Percentiles rank a stretch among this genome's conserved stretches.
phyloP scores from a whole-genome alignment of 2,113 vertebrate genomes.

The Carettochelys insculpta region DNA sequence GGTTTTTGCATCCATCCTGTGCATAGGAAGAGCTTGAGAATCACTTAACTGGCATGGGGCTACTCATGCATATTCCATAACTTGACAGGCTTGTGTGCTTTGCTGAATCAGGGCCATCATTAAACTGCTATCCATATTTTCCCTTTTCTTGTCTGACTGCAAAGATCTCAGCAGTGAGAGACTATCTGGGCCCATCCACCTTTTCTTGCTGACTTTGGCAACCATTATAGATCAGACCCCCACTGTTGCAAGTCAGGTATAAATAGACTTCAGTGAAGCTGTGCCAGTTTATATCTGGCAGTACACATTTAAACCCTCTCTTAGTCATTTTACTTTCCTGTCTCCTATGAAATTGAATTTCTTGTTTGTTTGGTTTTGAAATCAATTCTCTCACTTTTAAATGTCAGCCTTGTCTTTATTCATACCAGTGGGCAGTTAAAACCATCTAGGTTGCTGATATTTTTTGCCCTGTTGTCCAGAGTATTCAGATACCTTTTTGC shows the following conservation, averaged over 20 bases:
- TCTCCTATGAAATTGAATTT: background rate
- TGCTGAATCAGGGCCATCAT: background rate
- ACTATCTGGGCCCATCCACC: background rate
- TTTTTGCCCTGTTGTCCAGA: conserved; percentile 7
- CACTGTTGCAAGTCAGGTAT: accelerated
- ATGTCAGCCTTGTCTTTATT: conserved; percentile 50
- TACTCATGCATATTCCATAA: background rate
- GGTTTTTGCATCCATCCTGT: background rate
- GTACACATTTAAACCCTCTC: accelerated
- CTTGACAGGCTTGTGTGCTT: background rate
- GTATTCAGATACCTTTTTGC: background rate
- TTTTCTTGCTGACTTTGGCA: background rate
- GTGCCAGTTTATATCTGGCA: background rate
- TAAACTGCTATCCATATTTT: background rate
- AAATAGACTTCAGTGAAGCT: background rate
- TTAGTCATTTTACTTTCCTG: background rate
- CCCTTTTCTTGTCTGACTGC: background rate
- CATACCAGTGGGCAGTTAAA: background rate
- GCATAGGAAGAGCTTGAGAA: background rate
- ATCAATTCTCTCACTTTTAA: conserved; percentile 45
- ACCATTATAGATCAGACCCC: background rate
- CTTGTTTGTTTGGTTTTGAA: background rate
- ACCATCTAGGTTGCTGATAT: background rate
- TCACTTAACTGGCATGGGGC: background rate
- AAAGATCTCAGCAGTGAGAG: accelerated